phyloP scores from a whole-genome alignment of 2,888 invertebrate species.

The Sesia apiformis region DNA sequence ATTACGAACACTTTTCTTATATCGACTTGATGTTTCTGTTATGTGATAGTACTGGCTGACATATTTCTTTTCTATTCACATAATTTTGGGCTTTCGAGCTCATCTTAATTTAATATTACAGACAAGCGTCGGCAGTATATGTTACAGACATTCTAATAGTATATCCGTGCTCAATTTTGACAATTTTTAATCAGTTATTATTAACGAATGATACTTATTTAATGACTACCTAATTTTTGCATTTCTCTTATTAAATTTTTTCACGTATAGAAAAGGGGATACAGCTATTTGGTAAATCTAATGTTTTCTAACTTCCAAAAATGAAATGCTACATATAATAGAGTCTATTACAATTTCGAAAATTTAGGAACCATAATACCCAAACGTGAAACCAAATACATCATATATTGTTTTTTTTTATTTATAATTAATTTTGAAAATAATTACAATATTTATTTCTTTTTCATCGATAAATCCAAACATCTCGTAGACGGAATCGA shows the following conservation, averaged over 20 bases:
- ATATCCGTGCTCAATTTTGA: conserved; percentile 68
- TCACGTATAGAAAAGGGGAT: conserved; percentile 71
- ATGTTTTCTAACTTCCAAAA: conserved; percentile 66
- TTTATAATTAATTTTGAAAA: conserved; percentile 70
- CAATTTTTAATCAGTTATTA: conserved; percentile 45
- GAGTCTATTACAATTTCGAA: conserved; percentile 74
- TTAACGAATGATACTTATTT: conserved; percentile 61
- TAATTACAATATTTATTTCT: conserved; percentile 57
- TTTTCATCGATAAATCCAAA: conserved; percentile 59
- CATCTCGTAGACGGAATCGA: conserved; percentile 69
- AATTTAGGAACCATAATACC: conserved; percentile 76
- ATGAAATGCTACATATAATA: conserved; percentile 70
- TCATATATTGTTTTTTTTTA: conserved; percentile 47
- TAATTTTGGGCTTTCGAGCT: conserved; percentile 35
- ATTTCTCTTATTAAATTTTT: conserved; percentile 59
- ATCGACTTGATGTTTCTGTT: conserved; percentile 5
- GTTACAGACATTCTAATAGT: conserved; percentile 64
- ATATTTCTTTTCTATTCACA: neutral
- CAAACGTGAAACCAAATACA: conserved; percentile 69
- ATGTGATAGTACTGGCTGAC: neutral
- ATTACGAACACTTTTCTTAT: conserved; percentile 38
- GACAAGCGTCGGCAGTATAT: conserved; percentile 65
- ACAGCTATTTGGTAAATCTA: conserved; percentile 73
- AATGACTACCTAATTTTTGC: conserved; percentile 65
- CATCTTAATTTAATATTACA: conserved; percentile 46